Base-by-base conservation (phyloP, 2,797 vertebrate genomes). In the Smutsia gigantea region DNA sequence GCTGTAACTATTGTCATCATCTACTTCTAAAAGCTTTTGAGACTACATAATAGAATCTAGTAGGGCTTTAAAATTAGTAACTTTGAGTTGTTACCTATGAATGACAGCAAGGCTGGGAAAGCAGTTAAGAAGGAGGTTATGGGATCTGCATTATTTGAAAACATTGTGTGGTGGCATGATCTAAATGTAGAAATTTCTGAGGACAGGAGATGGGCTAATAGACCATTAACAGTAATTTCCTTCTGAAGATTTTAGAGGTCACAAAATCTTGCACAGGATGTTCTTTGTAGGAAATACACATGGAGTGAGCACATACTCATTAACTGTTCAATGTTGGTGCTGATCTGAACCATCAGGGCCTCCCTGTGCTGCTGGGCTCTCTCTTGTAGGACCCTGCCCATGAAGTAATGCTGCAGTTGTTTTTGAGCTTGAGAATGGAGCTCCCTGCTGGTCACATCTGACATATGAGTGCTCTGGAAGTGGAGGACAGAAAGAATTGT, bases 401-500 rank as follows among this genome's bases (percentile, higher is more conserved):
- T 97, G 90, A 99, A 98, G 97, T 99, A 99, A 31, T 98, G 98
- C 14, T 98, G 98, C 90, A 99, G 98, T 95, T 98, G 98, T 97
- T 98, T 98, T 98, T 99, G 99, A 71, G 99, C 99, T 97, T 99
- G 99, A 85, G 97, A 93, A 51, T 99, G 99, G 86, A 99, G 98
- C 75, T 99, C 98, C 81, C 97, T 98, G 95, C 99, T 99, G 97
- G 96, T 98, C 98, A 99, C 98, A 97, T 96, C 98, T 91, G 99
- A 98, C 98, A 98, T 98, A 94, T 97, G 55, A 97, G 98, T 98
- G 98, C 98, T 99, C 99, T 96, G 84, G 88, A 93, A 96, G 98
- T 95, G 98, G 23, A 94, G n/a, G 29, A 84, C 17, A 91, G 69
- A 94, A 89, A 79, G 93, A 61, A 75, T 7, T 94, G 61, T 85